phyloP scores from a whole-genome alignment of 2,797 vertebrate species.

The Trachops cirrhosus region DNA sequence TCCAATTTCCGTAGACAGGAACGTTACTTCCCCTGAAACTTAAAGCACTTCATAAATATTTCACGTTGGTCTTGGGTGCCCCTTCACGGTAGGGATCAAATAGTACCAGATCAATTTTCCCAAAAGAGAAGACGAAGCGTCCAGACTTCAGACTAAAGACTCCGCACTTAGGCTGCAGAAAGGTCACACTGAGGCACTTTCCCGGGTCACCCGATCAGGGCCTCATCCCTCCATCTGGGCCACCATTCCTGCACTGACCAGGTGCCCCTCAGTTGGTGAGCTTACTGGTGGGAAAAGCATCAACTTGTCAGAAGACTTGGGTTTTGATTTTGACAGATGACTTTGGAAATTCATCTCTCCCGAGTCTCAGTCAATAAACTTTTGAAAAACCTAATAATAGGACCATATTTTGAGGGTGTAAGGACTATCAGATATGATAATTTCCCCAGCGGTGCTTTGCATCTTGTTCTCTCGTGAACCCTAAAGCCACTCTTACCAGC shows the following conservation, averaged over 20 bases:
- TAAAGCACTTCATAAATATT: conserved; percentile 31
- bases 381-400: neutral
- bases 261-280: neutral
- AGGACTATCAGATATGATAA: neutral
- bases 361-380: neutral
- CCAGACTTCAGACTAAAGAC: neutral
- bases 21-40: conserved; percentile 13
- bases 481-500: neutral
- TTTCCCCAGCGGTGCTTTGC: neutral
- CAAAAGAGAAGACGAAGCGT: neutral
- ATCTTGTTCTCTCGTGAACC: neutral
- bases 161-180: neutral
- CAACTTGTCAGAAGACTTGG: neutral
- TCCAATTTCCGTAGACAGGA: neutral
- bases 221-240: fast-evolving
- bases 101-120: conserved; percentile 21
- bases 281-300: neutral
- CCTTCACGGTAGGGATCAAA: neutral
- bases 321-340: neutral
- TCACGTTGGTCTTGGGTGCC: conserved; percentile 15
- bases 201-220: neutral
- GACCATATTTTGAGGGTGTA: neutral
- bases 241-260: neutral
- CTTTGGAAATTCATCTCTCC: neutral
- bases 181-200: neutral